A percentile compares a stretch with the other conserved stretches of the same genome.
These are phyloP conservation scores for Gallinago solitaria DNA, from an alignment of 2,797 vertebrate species.

Conservation along the genomic window DNA sequence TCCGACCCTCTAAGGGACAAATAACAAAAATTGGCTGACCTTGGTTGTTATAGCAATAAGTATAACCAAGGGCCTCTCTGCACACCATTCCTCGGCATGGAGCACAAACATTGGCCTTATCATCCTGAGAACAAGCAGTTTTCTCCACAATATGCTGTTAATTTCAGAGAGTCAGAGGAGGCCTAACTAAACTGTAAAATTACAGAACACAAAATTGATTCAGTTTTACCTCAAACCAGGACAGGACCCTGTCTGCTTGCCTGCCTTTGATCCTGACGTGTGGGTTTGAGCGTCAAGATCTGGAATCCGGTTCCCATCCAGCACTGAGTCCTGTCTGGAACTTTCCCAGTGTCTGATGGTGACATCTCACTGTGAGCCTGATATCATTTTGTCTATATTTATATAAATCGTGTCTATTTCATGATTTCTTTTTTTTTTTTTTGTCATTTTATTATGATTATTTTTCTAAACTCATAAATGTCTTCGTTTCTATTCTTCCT, in stretches of 20 bases:
- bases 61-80: too few species aligned
- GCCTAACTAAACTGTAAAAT: too few species aligned
- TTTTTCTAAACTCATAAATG: background rate
- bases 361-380: background rate
- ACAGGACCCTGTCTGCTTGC: background rate
- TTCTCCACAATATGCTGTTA: too few species aligned
- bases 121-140: too few species aligned
- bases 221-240: too few species aligned
- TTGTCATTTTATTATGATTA: background rate
- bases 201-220: too few species aligned
- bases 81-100: too few species aligned
- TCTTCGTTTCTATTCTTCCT: background rate
- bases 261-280: background rate
- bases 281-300: background rate
- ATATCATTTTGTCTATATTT: background rate
- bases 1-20: too few species aligned
- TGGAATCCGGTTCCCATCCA: background rate
- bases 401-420: background rate
- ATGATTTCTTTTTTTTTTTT: background rate
- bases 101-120: too few species aligned
- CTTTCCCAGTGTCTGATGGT: background rate
- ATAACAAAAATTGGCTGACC: too few species aligned
- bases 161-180: too few species aligned
- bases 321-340: background rate
- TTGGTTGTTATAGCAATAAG: too few species aligned